Base-by-base conservation (phyloP, 2,888 invertebrate species). In the Lutraria lutraria region DNA sequence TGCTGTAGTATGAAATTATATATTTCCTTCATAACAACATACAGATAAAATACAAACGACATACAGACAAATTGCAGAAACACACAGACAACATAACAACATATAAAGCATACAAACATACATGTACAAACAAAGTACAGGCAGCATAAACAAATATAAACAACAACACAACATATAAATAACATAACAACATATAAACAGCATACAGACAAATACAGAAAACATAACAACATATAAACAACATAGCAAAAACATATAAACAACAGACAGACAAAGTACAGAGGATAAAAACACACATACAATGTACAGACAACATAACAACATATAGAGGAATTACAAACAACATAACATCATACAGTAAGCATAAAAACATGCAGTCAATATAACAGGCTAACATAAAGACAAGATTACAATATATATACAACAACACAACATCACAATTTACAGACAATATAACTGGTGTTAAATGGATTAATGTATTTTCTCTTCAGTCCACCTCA, bases 401-500 rank as follows among this genome's bases (percentile, higher is more conserved):
- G 56, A 3, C 56, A 8, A 16, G 4, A 8, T n/a, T 21, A n/a
- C 60, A 60, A 60, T 60, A 60, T 21, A 21, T 8, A 60, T 6
- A 60, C 19, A 8, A n/a, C 60, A 60, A 60, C 19, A 21, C 21
- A 6, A 19, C 6, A 60, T 60, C 56, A 60, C 16, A n/a, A 21
- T 21, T n/a, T n/a, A 60, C 16, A 60, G 21, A 60, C 12, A 43
- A 43, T 43, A 43, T 43, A 43, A 43, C 43, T 43, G 43, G 43
- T 4, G 43, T 43, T 43, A 43, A 43, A 2, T 43, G 43, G 12
- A 25, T 10, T 25, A 68, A 12, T 68, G 25, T 68, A 25, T n/a
- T 68, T 68, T 25, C 63, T 25, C 8, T 92, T 6, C 83, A 96
- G 96, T 95, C 95, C 80, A 95, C 94, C 56, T 95, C 94, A 82